A percentile compares a stretch with the other conserved stretches of the same genome.
phyloP scores from a whole-genome alignment of 2,888 invertebrate species.

The Suillia variegata region DNA sequence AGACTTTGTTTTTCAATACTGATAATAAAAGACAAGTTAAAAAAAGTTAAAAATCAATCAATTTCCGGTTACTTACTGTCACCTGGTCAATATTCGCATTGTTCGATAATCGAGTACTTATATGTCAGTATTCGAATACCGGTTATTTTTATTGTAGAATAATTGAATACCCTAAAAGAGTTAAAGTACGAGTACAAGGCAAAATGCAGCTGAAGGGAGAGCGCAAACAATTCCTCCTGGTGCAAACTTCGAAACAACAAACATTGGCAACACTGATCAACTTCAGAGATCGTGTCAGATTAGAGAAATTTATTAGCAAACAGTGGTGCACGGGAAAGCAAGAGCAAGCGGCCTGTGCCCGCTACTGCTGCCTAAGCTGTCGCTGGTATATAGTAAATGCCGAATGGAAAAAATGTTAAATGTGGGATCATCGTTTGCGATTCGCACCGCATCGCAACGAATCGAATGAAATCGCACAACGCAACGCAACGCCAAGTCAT shows the following conservation, averaged over 20 bases:
- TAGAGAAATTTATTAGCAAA: constrained; percentile 40
- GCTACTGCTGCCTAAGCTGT: constrained; percentile 17
- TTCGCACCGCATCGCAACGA: background rate
- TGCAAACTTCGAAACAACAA: background rate
- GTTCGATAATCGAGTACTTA: too few species aligned
- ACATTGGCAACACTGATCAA: constrained; percentile 34
- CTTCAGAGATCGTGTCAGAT: constrained; percentile 42
- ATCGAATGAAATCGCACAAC: background rate
- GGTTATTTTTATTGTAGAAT: too few species aligned
- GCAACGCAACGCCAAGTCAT: background rate
- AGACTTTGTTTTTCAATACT: too few species aligned
- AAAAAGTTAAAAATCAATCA: too few species aligned
- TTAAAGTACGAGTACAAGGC: too few species aligned
- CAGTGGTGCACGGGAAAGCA: background rate
- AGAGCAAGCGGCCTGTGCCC: constrained; percentile 1
- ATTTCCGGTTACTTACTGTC: too few species aligned
- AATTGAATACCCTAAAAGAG: too few species aligned
- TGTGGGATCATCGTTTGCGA: background rate
- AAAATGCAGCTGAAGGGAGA: too few species aligned
- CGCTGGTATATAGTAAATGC: background rate
- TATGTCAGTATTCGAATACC: too few species aligned
- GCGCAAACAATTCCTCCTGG: too few species aligned
- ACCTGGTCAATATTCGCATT: too few species aligned
- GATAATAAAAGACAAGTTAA: too few species aligned
- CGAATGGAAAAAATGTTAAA: background rate